Percentiles rank a stretch among this genome's conserved stretches.
Conservation (phyloP, 2,113 vertebrate species). For the Probosciger aterrimus region DNA sequence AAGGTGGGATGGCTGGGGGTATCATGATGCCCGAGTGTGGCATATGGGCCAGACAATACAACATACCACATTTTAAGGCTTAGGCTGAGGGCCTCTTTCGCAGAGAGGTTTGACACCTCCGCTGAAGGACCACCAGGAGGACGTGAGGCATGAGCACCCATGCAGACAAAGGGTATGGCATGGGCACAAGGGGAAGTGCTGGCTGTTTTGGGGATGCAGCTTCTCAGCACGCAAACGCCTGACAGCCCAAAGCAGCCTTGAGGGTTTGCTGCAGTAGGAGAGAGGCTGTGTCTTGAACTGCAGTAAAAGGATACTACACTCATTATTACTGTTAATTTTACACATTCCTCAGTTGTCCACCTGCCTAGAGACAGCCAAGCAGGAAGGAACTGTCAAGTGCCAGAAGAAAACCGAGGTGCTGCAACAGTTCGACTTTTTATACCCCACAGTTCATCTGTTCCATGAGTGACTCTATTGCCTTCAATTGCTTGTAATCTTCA, state of each 20-base stretch:
- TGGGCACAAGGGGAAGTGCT: fast-evolving
- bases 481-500: background rate
- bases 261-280: background rate
- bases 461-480: background rate
- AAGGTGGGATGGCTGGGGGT: no score
- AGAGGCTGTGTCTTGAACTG: background rate
- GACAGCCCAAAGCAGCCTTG: fast-evolving
- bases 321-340: background rate
- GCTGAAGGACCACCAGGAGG: background rate
- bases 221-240: no score
- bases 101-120: background rate
- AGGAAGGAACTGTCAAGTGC: background rate
- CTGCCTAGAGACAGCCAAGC: background rate
- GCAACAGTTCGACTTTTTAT: background rate
- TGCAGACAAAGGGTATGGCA: no score
- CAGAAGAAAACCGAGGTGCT: background rate
- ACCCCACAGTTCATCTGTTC: background rate
- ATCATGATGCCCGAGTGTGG: background rate
- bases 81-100: background rate
- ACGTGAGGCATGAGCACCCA: fast-evolving
- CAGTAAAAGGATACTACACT: background rate
- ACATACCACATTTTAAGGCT: background rate
- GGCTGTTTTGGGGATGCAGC: background rate
- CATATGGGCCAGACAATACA: background rate
- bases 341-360: background rate